A percentile compares a stretch with the other conserved stretches of the same genome.
These are phyloP conservation scores for Lepidurus apus DNA, from an alignment of 1,140 invertebrate species.

Conservation along the genomic window DNA sequence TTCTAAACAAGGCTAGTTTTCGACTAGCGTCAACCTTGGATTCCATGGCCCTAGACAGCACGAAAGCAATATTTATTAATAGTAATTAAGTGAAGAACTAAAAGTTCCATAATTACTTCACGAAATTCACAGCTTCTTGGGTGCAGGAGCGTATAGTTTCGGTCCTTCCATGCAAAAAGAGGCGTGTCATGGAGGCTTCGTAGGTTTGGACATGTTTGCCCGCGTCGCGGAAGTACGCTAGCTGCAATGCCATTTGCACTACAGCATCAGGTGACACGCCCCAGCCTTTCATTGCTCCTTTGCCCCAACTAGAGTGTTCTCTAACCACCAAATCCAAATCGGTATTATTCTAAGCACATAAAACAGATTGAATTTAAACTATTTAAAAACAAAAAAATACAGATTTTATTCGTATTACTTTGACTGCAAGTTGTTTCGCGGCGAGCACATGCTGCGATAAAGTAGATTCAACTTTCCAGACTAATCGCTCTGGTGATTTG, in stretches of 20 bases:
- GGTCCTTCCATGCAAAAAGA: conserved; percentile 51
- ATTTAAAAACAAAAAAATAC: conserved; percentile 6
- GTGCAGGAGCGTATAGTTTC: conserved; percentile 51
- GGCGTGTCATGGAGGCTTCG: conserved; percentile 52
- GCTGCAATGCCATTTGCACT: conserved; percentile 45
- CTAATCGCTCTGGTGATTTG: conserved; percentile 40
- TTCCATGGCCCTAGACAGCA: conserved; percentile 24
- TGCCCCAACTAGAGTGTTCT: conserved; percentile 49
- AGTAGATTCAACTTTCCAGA: conserved; percentile 43
- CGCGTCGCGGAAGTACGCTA: conserved; percentile 42
- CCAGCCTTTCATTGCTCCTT: conserved; percentile 52
- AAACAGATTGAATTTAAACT: conserved; percentile 24
- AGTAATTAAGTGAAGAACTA: not conserved
- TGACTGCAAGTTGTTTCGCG: conserved; percentile 41
- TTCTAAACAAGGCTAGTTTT: conserved; percentile 37
- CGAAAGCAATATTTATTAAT: not conserved
- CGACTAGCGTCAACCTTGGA: not conserved
- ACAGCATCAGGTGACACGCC: conserved; percentile 49
- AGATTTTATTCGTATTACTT: conserved; percentile 38
- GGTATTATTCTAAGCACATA: conserved; percentile 45
- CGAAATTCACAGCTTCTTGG: conserved; percentile 44
- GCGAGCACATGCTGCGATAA: conserved; percentile 40
- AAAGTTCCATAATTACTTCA: conserved; percentile 37
- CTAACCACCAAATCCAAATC: conserved; percentile 48
- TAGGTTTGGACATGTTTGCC: conserved; percentile 50